Base-by-base conservation (phyloP, 2,113 vertebrate species). In the Orycteropus afer region DNA sequence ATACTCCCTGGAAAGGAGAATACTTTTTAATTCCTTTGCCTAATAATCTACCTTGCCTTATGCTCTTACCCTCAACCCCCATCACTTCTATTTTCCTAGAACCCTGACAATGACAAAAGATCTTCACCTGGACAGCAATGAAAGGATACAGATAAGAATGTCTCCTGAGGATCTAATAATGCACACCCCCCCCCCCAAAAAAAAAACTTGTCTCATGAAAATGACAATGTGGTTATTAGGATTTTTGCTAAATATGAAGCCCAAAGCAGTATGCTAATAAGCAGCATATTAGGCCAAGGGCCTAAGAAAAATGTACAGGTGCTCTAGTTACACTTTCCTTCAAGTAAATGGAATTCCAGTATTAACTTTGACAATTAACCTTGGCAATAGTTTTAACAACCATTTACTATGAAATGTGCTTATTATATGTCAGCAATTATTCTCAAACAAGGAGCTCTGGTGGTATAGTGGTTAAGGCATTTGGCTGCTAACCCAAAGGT, bases 1-100 rank as follows among this genome's bases (percentile, higher is more conserved):
- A 94, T 99, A 99, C 6, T 99, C 99, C 83, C 99, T 99, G 97
- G 51, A 96, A 93, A 97, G 49, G 94, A 10, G 97, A 97, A 96
- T 0, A 86, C 23, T 79, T 90, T 90, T 94, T 77, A 96, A 81
- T 90, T 83, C 45, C 67, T 93, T 17, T 78, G 63, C 47, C 82
- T 73, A 89, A 74, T 71, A 53, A 80, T 53, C 73, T 47, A 3
- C 78, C 59, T 65, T 78, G 37, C 42, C 51, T 40, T 8, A 18
- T 3, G 0, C 25, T n/a, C 27, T 29, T 11, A 67, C 10, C 47
- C 27, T 47, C 53, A 15, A n/a, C 45, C 22, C n/a, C 34, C n/a
- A 51, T 40, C n/a, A 61, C 29, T 59, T 92, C 40, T 65, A 29
- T 92, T 69, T 79, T 79, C 79, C 59, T 80, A 89, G 69, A n/a